Evolutionary conservation across 2,113 vertebrate species (phyloP), one percentile per base, ranked within the genome.

Genomic region (Oryzias melastigma): DNA sequence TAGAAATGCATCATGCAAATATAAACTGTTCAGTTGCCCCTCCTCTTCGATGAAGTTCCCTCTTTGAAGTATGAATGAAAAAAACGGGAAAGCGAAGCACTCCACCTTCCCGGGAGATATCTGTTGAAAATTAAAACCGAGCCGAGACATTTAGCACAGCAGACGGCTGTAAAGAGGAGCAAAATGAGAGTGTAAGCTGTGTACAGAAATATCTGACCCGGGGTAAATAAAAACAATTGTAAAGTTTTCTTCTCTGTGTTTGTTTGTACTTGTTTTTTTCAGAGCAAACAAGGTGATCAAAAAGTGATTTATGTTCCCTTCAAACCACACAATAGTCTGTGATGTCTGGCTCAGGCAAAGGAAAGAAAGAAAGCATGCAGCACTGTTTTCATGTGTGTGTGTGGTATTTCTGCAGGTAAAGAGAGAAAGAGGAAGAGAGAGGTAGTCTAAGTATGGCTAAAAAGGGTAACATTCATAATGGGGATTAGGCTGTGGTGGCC

Each of bases 281-380:
- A 76, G 75, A 71, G 56, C 49, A 49, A 57, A 41, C 59, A 65
- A 68, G 62, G 68, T 84, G 83, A 83, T 83, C 73, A 85, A 78
- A 85, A 83, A 71, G 53, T 85, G 81, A 88, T 86, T 82, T 71
- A 86, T 85, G 71, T 71, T 78, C 66, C 75, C 43, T 82, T 82
- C 73, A 77, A 63, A 79, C 35, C 62, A 60, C 64, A 82, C 75
- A 73, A 77, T 71, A 73, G 52, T 42, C 58, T 64, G n/a, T 75
- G 75, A 81, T 73, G 71, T 73, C 71, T 77, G 76, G 75, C 59
- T 61, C 52, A 63, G 80, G 61, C 61, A 58, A n/a, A n/a, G n/a
- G n/a, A n/a, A n/a, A n/a, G 58, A 19, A n/a, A 60, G 27, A 55
- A 55, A 50, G 64, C 7, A 42, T 5, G 25, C 43, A 56, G 25